Conservation (phyloP, 2,888 invertebrate genomes). For the Agriopis marginaria region DNA sequence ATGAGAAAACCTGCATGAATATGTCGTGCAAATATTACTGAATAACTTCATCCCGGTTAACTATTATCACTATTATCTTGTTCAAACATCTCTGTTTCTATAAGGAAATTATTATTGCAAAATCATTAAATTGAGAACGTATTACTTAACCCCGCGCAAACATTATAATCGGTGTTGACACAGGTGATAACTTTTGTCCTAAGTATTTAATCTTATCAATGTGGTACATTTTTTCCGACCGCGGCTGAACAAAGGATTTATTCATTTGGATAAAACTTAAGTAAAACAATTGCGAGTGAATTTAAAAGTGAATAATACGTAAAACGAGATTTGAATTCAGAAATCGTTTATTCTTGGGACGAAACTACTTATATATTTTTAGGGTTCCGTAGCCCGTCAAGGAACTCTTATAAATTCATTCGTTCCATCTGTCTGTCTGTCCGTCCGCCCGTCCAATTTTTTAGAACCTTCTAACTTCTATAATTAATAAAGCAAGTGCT, state of each 20-base stretch:
- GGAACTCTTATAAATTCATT: too few relatives aligned
- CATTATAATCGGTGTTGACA: slow-evolving; percentile 55
- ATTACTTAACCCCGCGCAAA: slow-evolving; percentile 46
- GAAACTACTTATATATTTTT: too few relatives aligned
- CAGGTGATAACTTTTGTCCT: slow-evolving; percentile 57
- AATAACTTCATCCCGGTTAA: slow-evolving; percentile 10
- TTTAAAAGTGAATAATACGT: slow-evolving; percentile 8
- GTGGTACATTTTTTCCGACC: slow-evolving; percentile 34
- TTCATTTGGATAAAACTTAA: slow-evolving; percentile 19
- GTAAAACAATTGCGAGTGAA: slow-evolving; percentile 18
- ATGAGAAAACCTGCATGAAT: neutral
- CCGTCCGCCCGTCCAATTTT: too few relatives aligned
- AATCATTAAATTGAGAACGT: slow-evolving; percentile 44
- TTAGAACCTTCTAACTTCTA: too few relatives aligned
- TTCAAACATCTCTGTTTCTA: slow-evolving; percentile 37
- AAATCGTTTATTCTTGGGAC: neutral
- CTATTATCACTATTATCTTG: slow-evolving; percentile 22
- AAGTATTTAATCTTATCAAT: slow-evolving; percentile 61
- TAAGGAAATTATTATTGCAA: slow-evolving; percentile 47
- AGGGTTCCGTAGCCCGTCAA: too few relatives aligned
- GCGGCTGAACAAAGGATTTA: slow-evolving; percentile 42
- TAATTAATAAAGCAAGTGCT: too few relatives aligned
- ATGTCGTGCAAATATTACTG: slow-evolving; percentile 6
- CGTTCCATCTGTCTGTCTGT: too few relatives aligned
- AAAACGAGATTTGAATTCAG: neutral